Base-by-base conservation (phyloP, 2,113 vertebrate genomes). In the Oryzias melastigma region DNA sequence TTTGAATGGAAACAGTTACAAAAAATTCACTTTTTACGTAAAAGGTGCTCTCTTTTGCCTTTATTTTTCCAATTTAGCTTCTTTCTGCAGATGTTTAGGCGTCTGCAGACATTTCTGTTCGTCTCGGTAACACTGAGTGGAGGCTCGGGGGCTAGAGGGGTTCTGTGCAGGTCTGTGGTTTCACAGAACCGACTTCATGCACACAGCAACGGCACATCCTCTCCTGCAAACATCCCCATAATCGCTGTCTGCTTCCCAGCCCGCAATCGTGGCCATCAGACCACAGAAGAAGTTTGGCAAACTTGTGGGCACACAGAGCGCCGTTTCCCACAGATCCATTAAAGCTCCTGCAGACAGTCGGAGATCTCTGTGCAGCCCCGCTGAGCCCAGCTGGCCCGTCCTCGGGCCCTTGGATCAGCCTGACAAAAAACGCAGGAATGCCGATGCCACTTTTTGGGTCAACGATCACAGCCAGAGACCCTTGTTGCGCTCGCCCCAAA, bases 161-260 rank as follows among this genome's bases (percentile, higher is more conserved):
- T 59, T 58, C 71, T 57, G 52, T 67, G 68, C 62, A 75, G 53
- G 50, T 74, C 65, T 84, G 75, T 27, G 63, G 65, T 67, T 69
- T 61, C 57, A 53, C 73, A 68, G 70, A 64, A 48, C 68, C 60
- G 62, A 64, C 73, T 82, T 83, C 78, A 81, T 50, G 77, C 72
- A 70, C 88, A 92, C 88, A 67, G 1, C 87, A 70, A 75, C 87
- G 87, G 79, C 82, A 84, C 88, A 90, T 91, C 83, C 91, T 90
- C 16, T n/a, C 51, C 43, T 41, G 19, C 40, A 35, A 49, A 17
- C 6, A 5, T 20, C 20, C 90, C 85, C 89, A 83, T 81, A 87
- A 57, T 63, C 53, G 52, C 85, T 52, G 22, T 19, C 20, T 41
- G 41, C 51, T 70, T 61, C 58, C 50, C 56, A 65, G 82, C 68